Evolutionary conservation across 1,140 invertebrate species (phyloP).

Genomic region (Bemisia tabaci): DNA sequence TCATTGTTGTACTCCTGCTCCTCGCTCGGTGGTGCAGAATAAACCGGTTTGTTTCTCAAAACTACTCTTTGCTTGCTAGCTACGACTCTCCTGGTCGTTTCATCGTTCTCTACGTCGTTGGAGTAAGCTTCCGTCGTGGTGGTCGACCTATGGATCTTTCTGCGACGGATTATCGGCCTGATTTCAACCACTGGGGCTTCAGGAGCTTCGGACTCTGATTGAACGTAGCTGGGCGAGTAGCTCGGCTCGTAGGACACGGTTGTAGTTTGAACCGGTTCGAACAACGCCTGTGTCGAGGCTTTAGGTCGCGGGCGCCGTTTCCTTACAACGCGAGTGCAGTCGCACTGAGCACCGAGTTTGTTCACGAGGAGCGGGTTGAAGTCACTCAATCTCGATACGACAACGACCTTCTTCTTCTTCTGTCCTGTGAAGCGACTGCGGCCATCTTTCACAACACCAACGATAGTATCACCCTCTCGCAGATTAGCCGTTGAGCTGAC

Average conservation of each 20-base stretch:
- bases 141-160: background rate
- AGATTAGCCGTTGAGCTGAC: conserved; percentile 18
- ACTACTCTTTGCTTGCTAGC: background rate
- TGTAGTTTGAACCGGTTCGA: conserved; percentile 3
- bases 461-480: conserved; percentile 21
- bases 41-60: background rate
- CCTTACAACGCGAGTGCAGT: conserved; percentile 31
- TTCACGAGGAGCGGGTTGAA: conserved; percentile 49
- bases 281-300: background rate
- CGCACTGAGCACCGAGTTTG: conserved; percentile 57
- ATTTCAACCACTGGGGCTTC: conserved; percentile 17
- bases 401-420: conserved; percentile 33
- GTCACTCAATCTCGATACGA: conserved; percentile 42
- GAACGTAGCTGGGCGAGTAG: background rate
- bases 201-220: conserved; percentile 2
- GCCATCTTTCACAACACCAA: conserved; percentile 22
- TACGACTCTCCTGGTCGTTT: background rate
- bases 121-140: background rate
- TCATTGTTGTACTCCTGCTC: conserved; percentile 26
- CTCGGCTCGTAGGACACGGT: conserved; percentile 8
- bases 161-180: conserved; percentile 15
- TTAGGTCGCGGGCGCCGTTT: background rate
- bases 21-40: conserved; percentile 16
- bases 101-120: conserved; percentile 8
- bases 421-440: conserved; percentile 8